Evolutionary conservation across 2,888 invertebrate species (phyloP).

Genomic region (Dorcus hopei): DNA sequence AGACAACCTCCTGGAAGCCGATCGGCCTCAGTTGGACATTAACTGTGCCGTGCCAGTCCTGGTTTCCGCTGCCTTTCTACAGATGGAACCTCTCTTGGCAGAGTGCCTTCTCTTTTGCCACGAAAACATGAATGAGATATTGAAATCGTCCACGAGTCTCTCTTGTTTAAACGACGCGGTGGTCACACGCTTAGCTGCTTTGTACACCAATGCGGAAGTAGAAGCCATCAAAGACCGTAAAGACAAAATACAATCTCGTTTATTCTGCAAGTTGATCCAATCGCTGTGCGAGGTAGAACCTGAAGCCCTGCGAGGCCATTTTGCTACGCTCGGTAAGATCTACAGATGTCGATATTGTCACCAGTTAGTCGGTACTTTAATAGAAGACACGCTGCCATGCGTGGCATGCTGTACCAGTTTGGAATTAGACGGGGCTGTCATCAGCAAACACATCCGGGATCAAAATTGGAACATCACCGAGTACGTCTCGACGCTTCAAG

Average conservation of each 20-base stretch:
- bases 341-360: conserved; percentile 73
- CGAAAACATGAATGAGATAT: conserved; percentile 80
- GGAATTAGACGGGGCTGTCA: conserved; percentile 69
- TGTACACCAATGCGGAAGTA: conserved; percentile 84
- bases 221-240: conserved; percentile 82
- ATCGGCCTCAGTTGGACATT: conserved; percentile 71
- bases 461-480: conserved; percentile 23
- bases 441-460: conserved; percentile 68
- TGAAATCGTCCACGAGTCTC: conserved; percentile 81
- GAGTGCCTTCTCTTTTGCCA: conserved; percentile 86
- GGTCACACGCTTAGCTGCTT: conserved; percentile 72
- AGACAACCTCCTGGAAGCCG: conserved; percentile 60
- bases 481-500: conserved; percentile 17
- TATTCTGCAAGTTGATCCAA: conserved; percentile 80
- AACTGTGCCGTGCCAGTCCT: conserved; percentile 85
- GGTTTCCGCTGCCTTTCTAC: conserved; percentile 90
- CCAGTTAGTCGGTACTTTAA: conserved; percentile 67
- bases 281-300: conserved; percentile 73
- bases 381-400: conserved; percentile 71
- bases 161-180: conserved; percentile 82
- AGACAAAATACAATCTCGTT: conserved; percentile 81
- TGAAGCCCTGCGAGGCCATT: conserved; percentile 76
- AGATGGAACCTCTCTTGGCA: conserved; percentile 87
- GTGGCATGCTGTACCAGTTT: conserved; percentile 68
- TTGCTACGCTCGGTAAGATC: conserved; percentile 72